Percentiles rank a stretch among this genome's conserved stretches.
phyloP scores from a whole-genome alignment of 2,797 vertebrate genomes.

The Coregonus ussuriensis region DNA sequence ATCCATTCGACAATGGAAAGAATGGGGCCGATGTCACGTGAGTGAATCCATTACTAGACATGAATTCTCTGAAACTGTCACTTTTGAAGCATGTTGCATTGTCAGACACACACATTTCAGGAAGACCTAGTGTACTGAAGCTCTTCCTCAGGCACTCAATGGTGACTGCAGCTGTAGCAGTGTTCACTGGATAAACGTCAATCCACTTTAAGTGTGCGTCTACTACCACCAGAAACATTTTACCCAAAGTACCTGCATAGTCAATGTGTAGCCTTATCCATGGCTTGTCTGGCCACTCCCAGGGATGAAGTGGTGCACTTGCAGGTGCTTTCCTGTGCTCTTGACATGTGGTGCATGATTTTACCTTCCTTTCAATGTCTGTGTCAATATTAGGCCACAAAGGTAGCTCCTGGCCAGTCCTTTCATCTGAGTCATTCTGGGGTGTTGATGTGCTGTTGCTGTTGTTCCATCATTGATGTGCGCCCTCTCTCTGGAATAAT shows the following conservation, averaged over 20 bases:
- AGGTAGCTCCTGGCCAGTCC: constrained; percentile 13
- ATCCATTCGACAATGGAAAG: background rate
- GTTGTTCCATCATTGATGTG: background rate
- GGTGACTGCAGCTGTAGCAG: background rate
- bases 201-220: constrained; percentile 20
- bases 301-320: background rate
- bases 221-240: background rate
- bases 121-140: background rate
- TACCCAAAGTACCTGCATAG: background rate
- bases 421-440: constrained; percentile 35
- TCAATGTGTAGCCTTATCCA: constrained; percentile 12
- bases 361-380: constrained; percentile 22
- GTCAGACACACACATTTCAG: background rate
- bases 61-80: background rate
- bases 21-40: background rate
- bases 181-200: constrained; percentile 1
- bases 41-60: background rate
- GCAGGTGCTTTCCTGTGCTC: background rate
- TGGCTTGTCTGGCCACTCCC: background rate
- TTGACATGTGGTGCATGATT: constrained; percentile 8
- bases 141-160: background rate
- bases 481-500: constrained; percentile 12
- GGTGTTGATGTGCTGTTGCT: constrained; percentile 27
- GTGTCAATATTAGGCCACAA: background rate
- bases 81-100: background rate